phyloP scores from a whole-genome alignment of 2,113 vertebrate genomes.

The Puffinus mauretanicus region DNA sequence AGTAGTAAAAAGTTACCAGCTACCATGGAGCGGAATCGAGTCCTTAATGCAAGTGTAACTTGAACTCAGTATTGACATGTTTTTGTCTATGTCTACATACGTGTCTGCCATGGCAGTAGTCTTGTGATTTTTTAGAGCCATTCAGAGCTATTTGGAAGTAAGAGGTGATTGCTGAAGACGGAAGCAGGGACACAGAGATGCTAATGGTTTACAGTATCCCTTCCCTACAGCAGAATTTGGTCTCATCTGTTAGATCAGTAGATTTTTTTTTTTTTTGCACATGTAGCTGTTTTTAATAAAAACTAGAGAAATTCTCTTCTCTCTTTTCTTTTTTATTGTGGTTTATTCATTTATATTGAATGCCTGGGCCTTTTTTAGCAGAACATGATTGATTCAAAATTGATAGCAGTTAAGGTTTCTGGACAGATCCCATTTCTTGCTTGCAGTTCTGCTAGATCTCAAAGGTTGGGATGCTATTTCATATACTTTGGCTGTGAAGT shows the following conservation, averaged over 20 bases:
- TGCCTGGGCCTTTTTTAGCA: not conserved
- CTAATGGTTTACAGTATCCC: not conserved
- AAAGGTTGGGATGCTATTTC: not conserved
- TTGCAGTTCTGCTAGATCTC: not conserved
- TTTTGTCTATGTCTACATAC: not conserved
- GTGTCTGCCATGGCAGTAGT: not conserved
- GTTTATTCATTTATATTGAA: not conserved
- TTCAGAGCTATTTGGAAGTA: not conserved
- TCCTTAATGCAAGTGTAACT: not conserved
- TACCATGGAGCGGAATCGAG: accelerated
- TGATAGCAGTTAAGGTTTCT: not conserved
- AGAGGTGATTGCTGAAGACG: not conserved
- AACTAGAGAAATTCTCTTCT: not conserved
- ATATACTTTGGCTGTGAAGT: not conserved
- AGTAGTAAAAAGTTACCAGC: not conserved
- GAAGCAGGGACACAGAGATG: not conserved
- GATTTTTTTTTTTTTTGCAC: too few relatives aligned
- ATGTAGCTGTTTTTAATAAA: not conserved
- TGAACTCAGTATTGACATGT: not conserved
- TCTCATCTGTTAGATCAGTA: not conserved
- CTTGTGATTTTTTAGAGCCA: not conserved
- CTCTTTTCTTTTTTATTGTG: not conserved
- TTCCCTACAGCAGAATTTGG: not conserved
- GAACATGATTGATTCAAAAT: not conserved
- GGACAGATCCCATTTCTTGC: not conserved